Evolutionary conservation across 1,140 invertebrate genomes (phyloP).

Genomic region (Brachionus calyciflorus): DNA sequence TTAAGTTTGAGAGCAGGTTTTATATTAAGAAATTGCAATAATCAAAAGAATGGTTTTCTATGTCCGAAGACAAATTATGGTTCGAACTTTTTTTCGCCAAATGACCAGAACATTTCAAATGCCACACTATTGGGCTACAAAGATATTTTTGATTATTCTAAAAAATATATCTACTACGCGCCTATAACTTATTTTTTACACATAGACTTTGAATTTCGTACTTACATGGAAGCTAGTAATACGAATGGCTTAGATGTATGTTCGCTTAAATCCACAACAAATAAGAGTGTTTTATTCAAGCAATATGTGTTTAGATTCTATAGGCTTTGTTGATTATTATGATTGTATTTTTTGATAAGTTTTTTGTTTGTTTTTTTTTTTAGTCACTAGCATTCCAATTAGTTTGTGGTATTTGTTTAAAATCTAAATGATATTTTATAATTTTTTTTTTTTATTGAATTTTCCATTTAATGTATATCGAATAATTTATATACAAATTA

Average conservation of each 20-base stretch:
- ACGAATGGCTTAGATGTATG: slow-evolving; percentile 6
- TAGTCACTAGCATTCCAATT: slow-evolving; percentile 1
- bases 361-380: too few species aligned
- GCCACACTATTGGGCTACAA: background rate
- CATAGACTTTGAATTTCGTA: slow-evolving; percentile 32
- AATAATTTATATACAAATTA: too few species aligned
- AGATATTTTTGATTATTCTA: background rate
- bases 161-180: slow-evolving; percentile 30
- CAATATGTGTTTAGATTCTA: slow-evolving; percentile 35
- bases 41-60: slow-evolving; percentile 12
- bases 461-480: background rate
- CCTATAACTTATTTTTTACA: slow-evolving; percentile 39
- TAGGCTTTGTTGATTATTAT: slow-evolving; percentile 7
- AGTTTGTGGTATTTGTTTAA: background rate
- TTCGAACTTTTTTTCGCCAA: background rate
- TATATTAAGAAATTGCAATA: slow-evolving; percentile 6
- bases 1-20: slow-evolving; percentile 3
- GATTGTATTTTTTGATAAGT: background rate
- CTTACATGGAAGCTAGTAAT: background rate
- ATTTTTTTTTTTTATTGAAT: background rate
- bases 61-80: slow-evolving; percentile 22
- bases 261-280: background rate
- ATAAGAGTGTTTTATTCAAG: background rate
- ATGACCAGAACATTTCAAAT: background rate
- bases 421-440: background rate